phyloP scores from a whole-genome alignment of 92 coral and sea anemone species.

The Porites lobata region DNA sequence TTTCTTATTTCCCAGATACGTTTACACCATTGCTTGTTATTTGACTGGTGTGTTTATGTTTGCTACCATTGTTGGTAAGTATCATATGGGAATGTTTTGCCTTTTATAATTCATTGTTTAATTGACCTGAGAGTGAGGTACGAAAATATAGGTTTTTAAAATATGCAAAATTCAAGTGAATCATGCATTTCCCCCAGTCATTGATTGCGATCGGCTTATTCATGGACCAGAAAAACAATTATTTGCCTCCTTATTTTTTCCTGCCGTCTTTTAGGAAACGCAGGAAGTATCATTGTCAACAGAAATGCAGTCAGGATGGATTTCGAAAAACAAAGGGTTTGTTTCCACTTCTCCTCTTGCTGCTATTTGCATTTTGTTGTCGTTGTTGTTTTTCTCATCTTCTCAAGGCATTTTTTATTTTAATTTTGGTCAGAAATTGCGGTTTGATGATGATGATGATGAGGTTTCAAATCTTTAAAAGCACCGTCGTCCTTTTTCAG shows the following conservation, averaged over 20 bases:
- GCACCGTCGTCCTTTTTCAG: no score
- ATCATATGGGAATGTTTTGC: not conserved
- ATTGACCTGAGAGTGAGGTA: no score
- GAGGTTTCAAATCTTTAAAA: no score
- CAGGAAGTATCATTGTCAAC: conserved; percentile 95
- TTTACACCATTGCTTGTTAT: conserved; percentile 95
- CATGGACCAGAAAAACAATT: not conserved
- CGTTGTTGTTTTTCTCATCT: not conserved
- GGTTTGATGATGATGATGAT: no score
- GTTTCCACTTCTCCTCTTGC: conserved; percentile 1
- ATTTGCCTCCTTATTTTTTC: not conserved
- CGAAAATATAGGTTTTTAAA: no score
- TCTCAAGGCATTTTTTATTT: not conserved
- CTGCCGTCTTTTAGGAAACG: conserved; percentile 68
- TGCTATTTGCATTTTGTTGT: not conserved
- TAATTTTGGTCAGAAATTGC: no score
- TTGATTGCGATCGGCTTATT: no score
- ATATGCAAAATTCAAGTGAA: no score
- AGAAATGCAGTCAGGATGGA: conserved; percentile 93
- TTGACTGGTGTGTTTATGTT: conserved; percentile 97
- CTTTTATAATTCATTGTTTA: not conserved
- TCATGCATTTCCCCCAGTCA: no score
- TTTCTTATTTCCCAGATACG: conserved; percentile 64
- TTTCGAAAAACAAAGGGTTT: conserved; percentile 94
- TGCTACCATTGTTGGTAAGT: conserved; percentile 94